Base-by-base conservation (phyloP, 2,797 vertebrate genomes). In the Corythornis leucogaster region DNA sequence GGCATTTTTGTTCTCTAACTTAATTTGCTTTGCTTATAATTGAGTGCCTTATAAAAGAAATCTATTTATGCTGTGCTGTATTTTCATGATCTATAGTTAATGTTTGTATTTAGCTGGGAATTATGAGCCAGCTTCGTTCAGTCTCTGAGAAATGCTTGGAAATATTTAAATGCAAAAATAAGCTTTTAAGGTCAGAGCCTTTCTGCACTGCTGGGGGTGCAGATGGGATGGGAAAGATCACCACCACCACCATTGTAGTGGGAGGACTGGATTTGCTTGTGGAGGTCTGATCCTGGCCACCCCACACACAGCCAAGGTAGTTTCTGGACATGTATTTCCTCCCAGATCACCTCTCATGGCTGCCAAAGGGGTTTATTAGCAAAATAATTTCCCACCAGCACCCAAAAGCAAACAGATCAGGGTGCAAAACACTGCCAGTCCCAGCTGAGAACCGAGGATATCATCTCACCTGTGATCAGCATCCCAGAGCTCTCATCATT, bases 11-110 rank as follows among this genome's bases (percentile, higher is more conserved):
- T 46, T 86, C 88, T 80, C 75, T n/a, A 57, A 87, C 59, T 87
- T 87, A 76, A 77, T 93, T 95, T 51, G 50, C 66, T 92, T 33
- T 24, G 18, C 71, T 82, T 70, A 58, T 64, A 86, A 88, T 92
- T 87, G 89, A 92, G 64, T 53, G 57, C 33, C 53, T n/a, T 67
- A 90, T 88, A 92, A 89, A 89, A 80, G 62, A 69, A 31, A 81
- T 64, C 68, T 87, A 80, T 92, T 94, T 90, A 93, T 24, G 2
- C 66, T 51, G 33, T 0, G 5, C 79, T 76, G 46, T 87, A 93
- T 89, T 87, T 84, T 89, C 86, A 58, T 92, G 92, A 87, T 95
- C 94, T 80, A 68, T 81, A 93, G 87, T 80, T 91, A 82, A 82
- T 54, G 6, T 62, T 91, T 63, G 79, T 87, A 68, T 89, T 85